phyloP scores from a whole-genome alignment of 2,113 vertebrate genomes.

The Mastomys coucha region DNA sequence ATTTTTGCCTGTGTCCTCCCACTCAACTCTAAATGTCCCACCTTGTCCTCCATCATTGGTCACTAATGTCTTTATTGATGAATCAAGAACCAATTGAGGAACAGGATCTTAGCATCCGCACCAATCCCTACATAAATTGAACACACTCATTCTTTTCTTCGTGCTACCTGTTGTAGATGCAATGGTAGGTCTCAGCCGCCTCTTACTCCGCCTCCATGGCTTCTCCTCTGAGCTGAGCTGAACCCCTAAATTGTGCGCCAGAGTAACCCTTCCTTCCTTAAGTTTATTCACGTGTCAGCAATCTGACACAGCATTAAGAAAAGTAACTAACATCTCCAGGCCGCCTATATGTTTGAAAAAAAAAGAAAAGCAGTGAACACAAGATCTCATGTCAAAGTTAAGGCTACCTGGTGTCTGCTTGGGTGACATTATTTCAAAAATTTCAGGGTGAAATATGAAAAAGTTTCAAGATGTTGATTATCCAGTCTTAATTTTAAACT shows the following conservation, averaged over 20 bases:
- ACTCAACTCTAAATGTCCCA: too few relatives aligned
- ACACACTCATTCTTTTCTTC: too few relatives aligned
- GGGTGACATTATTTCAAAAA: conserved; percentile 22
- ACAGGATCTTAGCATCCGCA: too few relatives aligned
- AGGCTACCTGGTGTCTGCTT: neutral
- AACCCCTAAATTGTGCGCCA: neutral
- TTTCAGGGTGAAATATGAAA: neutral
- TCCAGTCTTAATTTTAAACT: conserved; percentile 9
- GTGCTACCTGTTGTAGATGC: neutral
- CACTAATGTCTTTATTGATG: too few relatives aligned
- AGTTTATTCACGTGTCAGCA: neutral
- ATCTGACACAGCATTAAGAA: neutral
- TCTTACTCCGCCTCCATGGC: neutral
- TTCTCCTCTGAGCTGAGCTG: neutral
- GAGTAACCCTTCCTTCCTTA: neutral
- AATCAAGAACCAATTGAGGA: too few relatives aligned
- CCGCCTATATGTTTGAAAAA: neutral
- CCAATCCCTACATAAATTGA: neutral
- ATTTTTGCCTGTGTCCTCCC: too few relatives aligned
- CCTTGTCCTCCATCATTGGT: too few relatives aligned
- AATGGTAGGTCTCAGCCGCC: neutral
- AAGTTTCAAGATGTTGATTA: neutral
- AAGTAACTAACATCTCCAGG: neutral
- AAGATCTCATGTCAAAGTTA: conserved; percentile 2
- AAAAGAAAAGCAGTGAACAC: neutral